phyloP scores from a whole-genome alignment of 2,888 invertebrate genomes.

The Mythimna vitellina region DNA sequence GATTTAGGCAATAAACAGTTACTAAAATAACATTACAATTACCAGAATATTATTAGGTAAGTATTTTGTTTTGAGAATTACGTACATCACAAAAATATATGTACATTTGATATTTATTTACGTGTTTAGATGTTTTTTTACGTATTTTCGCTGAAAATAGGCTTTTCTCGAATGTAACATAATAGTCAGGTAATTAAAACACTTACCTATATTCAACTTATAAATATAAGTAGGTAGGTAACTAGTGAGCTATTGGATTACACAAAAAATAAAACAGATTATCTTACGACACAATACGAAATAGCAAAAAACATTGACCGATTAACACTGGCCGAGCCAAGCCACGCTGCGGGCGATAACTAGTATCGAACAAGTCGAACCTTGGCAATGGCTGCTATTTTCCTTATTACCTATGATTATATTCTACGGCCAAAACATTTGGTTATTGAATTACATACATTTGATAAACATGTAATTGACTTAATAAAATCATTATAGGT shows the following conservation, averaged over 20 bases:
- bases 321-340: constrained; percentile 23
- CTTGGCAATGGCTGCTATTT: constrained; percentile 45
- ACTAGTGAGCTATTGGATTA: neutral
- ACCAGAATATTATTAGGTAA: neutral
- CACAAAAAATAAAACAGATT: constrained; percentile 20
- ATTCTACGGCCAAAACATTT: constrained; percentile 50
- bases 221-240: neutral
- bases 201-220: neutral
- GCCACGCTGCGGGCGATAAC: constrained; percentile 43
- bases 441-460: constrained; percentile 59
- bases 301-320: constrained; percentile 30
- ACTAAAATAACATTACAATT: neutral
- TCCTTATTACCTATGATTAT: constrained; percentile 58
- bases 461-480: constrained; percentile 56
- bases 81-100: neutral
- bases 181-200: neutral
- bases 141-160: constrained; percentile 12
- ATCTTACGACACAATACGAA: neutral
- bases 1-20: neutral
- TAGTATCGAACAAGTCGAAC: constrained; percentile 14
- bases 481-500: constrained; percentile 56
- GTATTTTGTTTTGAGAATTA: constrained; percentile 4
- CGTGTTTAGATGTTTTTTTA: neutral
- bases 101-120: too few relatives aligned
- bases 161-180: neutral